phyloP scores from a whole-genome alignment of 2,888 invertebrate species.

The Oscheius sp. region DNA sequence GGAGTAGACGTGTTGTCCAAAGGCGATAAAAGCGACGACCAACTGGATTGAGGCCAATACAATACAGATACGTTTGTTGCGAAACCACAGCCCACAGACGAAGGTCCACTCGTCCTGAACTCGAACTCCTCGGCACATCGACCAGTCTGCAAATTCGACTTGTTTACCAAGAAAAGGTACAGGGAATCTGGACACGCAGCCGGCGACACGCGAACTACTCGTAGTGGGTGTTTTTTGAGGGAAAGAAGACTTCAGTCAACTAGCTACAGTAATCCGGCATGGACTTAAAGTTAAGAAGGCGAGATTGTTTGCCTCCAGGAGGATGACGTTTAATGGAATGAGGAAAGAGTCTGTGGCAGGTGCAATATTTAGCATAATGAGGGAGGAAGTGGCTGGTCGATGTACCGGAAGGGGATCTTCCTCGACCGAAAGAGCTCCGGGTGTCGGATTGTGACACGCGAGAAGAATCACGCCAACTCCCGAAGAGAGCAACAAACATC shows the following conservation, averaged over 20 bases:
- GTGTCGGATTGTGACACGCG: neutral
- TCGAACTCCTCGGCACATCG: constrained; percentile 45
- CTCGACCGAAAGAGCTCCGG: neutral
- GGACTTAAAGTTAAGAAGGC: neutral
- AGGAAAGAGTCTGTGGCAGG: constrained; percentile 3
- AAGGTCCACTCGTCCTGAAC: constrained; percentile 60
- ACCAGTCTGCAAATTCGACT: constrained; percentile 9
- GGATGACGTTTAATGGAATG: neutral
- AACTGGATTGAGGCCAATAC: constrained; percentile 59
- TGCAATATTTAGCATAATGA: neutral
- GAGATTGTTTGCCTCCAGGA: neutral
- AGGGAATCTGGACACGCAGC: neutral
- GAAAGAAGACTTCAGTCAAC: too few relatives aligned
- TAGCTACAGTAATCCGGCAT: too few relatives aligned
- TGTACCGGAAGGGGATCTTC: constrained; percentile 16
- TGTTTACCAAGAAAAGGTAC: neutral
- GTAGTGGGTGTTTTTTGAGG: too few relatives aligned
- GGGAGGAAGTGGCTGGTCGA: neutral
- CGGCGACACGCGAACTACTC: too few relatives aligned
- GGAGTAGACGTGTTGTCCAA: constrained; percentile 66
- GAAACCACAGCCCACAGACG: constrained; percentile 51
- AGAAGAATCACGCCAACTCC: neutral
- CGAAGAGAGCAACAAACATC: neutral
- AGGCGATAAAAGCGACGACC: constrained; percentile 57
- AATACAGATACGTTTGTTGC: constrained; percentile 54